Evolutionary conservation across 2,888 invertebrate genomes (phyloP), one percentile per base, ranked within the genome.

Genomic region (Mythimna albipuncta): DNA sequence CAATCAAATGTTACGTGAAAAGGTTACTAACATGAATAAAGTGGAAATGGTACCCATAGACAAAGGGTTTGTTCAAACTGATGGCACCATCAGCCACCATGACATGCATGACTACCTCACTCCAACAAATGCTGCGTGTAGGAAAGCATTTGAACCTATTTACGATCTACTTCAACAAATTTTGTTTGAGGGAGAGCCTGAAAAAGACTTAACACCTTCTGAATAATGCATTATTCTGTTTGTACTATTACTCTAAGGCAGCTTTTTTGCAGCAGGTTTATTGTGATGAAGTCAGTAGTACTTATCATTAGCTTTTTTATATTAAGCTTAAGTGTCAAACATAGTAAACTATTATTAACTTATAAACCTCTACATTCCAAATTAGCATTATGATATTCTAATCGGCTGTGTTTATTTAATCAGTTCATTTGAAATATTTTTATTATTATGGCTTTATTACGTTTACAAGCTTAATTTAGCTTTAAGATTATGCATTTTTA

Each of bases 81-180:
- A 98, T 94, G 98, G 98, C 5, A 97, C 97, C 61, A 98, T 99
- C 75, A 98, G 98, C 90, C 98, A 98, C 90, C 98, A 98, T 89
- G 99, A 99, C 91, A 98, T 99, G 98, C 98, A 98, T 91, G 99
- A 99, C 94, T 99, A 98, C 93, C 97, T 99, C 65, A 98, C 98
- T 90, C 97, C 99, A 75, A 99, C 98, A 2, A 98, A 98, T 93
- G 97, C 98, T 65, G 99, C 99, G 69, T 98, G 98, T 93, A 97
- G 97, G 89, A 99, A 99, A 94, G 98, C 98, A 13, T 98, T 98
- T 93, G 98, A 98, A 93, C 98, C 98, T 32, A 97, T 98, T 65
- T 97, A 98, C 92, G 98, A 98, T 93, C 96, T 98, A 80, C 94
- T 98, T 32, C 97, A 97, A 79, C 98, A 98, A 93, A 97, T 98